Base-by-base conservation (phyloP, 2,797 vertebrate species). In the Neosalanx taihuensis region DNA sequence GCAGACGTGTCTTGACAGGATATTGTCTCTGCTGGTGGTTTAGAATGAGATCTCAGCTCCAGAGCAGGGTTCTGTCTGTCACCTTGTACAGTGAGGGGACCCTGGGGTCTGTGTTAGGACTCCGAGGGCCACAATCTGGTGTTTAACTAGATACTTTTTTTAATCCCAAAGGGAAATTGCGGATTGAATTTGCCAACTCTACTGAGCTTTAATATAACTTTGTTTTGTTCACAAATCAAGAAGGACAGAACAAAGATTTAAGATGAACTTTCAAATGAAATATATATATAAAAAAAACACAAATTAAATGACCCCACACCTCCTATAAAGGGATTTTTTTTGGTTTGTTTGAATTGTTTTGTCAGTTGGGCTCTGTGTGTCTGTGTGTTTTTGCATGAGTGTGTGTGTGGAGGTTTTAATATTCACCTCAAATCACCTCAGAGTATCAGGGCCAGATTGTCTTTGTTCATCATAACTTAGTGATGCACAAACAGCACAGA, bases 1-100 rank as follows among this genome's bases (percentile, higher is more conserved):
- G 79, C 81, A 82, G 84, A 90, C 88, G 66, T 87, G 90, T 84
- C 85, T 82, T 83, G 82, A 89, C 89, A 88, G 85, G 88, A 88
- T 82, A 79, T 83, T 83, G 84, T 84, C 75, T 75, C 76, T 75
- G 85, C 86, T 88, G 87, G 83, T 76, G 64, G 79, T 76, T 77
- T 85, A 77, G 82, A 81, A 87, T 84, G 81, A 84, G 83, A 72
- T 73, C 78, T 81, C 84, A 88, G 86, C 87, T 88, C 87, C 80
- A 26, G 51, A 85, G 89, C 86, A 86, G 86, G 79, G 68, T 81
- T 86, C 85, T 85, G 62, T 67, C 58, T 6, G 63, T 89, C 84
- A 88, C 84, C 86, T 77, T 66, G 10, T 49, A 12, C 18, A 18
- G 17, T 29, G 60, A n/a, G 15, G 10, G 10, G 41, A 41, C 41